Evolutionary conservation across 2,888 invertebrate species (phyloP).

Genomic region (Patella pellucida): DNA sequence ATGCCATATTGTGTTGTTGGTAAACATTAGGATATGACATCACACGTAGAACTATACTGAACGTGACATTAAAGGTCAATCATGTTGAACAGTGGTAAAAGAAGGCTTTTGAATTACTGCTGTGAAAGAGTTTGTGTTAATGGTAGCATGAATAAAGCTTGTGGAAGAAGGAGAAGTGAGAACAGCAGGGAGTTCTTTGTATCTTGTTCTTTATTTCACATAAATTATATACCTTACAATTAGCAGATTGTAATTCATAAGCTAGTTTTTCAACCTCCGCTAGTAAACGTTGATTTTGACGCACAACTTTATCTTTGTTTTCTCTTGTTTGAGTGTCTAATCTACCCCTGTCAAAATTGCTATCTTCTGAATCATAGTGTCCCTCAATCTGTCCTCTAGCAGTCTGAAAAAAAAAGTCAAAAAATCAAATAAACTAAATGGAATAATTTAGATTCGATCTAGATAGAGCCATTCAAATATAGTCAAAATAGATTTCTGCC

Average conservation of each 20-base stretch:
- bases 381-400: constrained; percentile 9
- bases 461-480: neutral
- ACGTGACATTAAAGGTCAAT: no score
- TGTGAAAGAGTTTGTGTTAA: no score
- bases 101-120: no score
- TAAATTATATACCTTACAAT: constrained; percentile 48
- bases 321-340: constrained; percentile 16
- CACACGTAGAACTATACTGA: no score
- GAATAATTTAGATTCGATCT: neutral
- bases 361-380: constrained; percentile 24
- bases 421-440: neutral
- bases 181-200: neutral
- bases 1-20: no score
- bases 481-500: neutral
- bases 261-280: constrained; percentile 58
- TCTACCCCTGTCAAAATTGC: constrained; percentile 12
- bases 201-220: neutral
- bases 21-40: no score
- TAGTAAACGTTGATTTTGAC: constrained; percentile 61
- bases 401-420: neutral
- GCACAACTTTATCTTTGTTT: constrained; percentile 46
- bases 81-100: no score
- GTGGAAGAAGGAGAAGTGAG: no score
- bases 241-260: constrained; percentile 52
- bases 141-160: no score